Evolutionary conservation across 1,140 invertebrate species (phyloP), one percentile per base, ranked within the genome.

Genomic region (Bombus sylvicola): DNA sequence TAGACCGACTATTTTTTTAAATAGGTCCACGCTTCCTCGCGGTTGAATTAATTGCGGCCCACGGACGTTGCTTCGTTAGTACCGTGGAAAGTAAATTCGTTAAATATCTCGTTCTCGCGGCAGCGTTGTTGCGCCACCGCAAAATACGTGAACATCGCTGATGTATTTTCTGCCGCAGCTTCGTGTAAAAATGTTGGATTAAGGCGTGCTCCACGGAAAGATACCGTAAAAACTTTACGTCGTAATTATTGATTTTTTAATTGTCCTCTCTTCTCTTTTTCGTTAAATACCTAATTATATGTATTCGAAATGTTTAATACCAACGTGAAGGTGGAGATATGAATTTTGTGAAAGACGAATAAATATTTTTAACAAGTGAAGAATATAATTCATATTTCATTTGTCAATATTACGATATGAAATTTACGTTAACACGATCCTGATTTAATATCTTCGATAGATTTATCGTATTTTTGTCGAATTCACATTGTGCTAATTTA

Each of bases 11-110:
- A 78, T 80, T 89, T 86, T 68, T 89, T 89, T 89, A 83, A 89
- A 89, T 89, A 78, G 75, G 83, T 81, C 57, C 77, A 69, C 81
- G 74, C 62, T 77, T 62, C 83, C 83, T n/a, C 43, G 69, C 75
- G 84, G 87, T 89, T 89, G 87, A 89, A 89, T 89, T 89, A 89
- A 89, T 89, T 89, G 84, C 87, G 79, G 68, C 62, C 69, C 85
- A 74, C 88, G 87, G 59, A 86, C 88, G 81, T 78, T 83, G 87
- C 87, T 89, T 89, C 84, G 88, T 89, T 89, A 89, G 83, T 69
- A 81, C 83, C 53, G 68, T 31, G 47, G 83, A 82, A 88, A 89
- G 88, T 89, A 89, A 89, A 89, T 89, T 89, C 84, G 88, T 89
- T 89, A 89, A 89, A 89, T 89, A 72, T 89, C 88, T 89, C 87